Base-by-base conservation (phyloP, 1,140 invertebrate species). In the Bombus balteatus region DNA sequence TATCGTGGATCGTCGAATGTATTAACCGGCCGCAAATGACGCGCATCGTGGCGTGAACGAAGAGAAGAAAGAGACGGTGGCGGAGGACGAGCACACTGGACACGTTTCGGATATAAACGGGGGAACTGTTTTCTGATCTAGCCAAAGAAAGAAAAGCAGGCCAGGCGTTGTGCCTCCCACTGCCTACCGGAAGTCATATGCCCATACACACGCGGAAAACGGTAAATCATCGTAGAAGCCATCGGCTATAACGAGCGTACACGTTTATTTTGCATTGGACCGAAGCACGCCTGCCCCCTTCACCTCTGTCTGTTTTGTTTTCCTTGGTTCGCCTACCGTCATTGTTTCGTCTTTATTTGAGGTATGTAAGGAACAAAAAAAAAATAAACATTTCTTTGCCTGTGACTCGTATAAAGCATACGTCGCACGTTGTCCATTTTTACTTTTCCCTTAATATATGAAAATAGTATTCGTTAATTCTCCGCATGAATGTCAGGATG, bases 201-300 rank as follows among this genome's bases (percentile, higher is more conserved):
- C 94, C 94, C 93, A 93, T 94, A 92, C 93, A 94, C 94, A 90
- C 95, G 91, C 93, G 94, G 87, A 94, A 94, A 95, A 94, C 95
- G 94, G 95, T 95, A 94, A 95, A 92, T 95, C 91, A 83, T 73
- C 77, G 28, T 81, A 78, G 43, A 81, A 66, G 71, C 72, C 43
- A 86, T 41, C 84, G 62, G 70, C 57, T 79, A 57, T 85, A 79
- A 79, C 83, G 39, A 85, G 77, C 70, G 53, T 76, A 66, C 59
- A 34, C 84, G 71, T 81, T 81, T 85, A 81, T 74, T 85, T 85
- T 85, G 28, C 71, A 59, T 74, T 74, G 78, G 79, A 81, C 59
- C 32, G 57, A 41, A 74, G 70, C 83, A 73, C 68, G 41, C 47
- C 43, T 72, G 57, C 59, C 59, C 41, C 59, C 47, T 66, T 34